These are phyloP conservation scores for Thaleichthys pacificus DNA, from an alignment of 2,797 vertebrate species.

Conservation along the genomic window DNA sequence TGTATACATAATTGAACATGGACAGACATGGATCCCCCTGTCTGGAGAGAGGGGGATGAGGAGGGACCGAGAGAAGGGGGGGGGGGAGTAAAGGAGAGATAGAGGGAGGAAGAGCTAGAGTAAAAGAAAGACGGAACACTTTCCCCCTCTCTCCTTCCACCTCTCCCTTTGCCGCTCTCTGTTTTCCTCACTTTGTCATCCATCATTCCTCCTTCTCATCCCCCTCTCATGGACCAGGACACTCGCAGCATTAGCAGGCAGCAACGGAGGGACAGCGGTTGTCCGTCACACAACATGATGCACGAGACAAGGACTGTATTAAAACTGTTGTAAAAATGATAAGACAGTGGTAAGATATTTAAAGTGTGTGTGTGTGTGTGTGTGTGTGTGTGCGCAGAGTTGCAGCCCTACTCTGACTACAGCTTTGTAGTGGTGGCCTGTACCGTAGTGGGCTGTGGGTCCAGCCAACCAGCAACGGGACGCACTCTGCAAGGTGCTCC, in stretches of 20 bases:
- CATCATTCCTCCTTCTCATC: background rate
- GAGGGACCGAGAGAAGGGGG: background rate
- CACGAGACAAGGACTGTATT: no score
- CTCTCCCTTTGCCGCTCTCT: conserved; percentile 60
- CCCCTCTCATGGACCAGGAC: background rate
- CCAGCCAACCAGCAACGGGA: conserved; percentile 81
- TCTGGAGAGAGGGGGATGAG: background rate
- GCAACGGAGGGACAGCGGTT: background rate
- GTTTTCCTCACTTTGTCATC: background rate
- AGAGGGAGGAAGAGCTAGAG: background rate
- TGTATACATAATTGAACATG: conserved; percentile 28
- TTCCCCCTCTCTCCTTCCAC: conserved; percentile 70
- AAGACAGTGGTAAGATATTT: background rate
- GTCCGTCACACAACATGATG: background rate
- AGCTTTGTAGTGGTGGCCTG: conserved; percentile 84
- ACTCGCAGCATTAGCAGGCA: background rate
- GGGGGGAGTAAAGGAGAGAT: background rate
- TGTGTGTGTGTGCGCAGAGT: conserved; percentile 66
- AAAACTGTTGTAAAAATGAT: no score
- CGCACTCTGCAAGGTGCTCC: conserved; percentile 86
- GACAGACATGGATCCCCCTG: background rate
- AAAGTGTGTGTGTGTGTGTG: conserved; percentile 15
- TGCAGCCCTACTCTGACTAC: conserved; percentile 85
- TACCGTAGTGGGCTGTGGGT: conserved; percentile 83
- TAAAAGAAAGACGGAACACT: conserved; percentile 41